Percentiles rank a stretch among this genome's conserved stretches.
Evolutionary conservation across 2,888 invertebrate species (phyloP).

Genomic region (Bembecia ichneumoniformis): DNA sequence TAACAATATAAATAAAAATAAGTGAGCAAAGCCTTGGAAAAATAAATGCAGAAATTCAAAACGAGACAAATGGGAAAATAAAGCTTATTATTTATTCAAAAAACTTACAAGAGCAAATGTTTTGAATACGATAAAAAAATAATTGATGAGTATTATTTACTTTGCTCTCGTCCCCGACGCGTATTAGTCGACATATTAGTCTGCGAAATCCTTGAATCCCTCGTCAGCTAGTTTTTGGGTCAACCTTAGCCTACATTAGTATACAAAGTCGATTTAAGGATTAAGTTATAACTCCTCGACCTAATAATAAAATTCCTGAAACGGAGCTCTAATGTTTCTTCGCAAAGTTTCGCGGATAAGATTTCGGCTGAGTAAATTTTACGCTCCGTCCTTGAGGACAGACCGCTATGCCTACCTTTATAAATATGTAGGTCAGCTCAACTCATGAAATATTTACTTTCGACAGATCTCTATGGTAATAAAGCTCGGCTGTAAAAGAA

Average conservation of each 20-base stretch:
- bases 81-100: no score
- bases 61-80: no score
- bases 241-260: background rate
- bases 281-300: background rate
- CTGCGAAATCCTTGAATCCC: conserved; percentile 5
- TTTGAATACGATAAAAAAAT: no score
- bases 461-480: no score
- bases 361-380: background rate
- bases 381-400: background rate
- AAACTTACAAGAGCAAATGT: no score
- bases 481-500: no score
- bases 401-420: background rate
- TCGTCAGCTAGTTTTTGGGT: conserved; percentile 7
- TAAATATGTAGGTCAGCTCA: background rate
- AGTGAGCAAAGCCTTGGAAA: no score
- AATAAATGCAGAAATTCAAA: no score
- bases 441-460: background rate
- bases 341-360: background rate
- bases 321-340: background rate
- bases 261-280: background rate
- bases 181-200: no score
- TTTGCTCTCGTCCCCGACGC: no score
- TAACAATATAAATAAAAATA: no score
- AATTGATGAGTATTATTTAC: no score
- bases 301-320: background rate